Percentiles rank a stretch among this genome's conserved stretches.
Conservation (phyloP, 64 coral and sea anemone genomes). For the Stichodactyla mertensii region DNA sequence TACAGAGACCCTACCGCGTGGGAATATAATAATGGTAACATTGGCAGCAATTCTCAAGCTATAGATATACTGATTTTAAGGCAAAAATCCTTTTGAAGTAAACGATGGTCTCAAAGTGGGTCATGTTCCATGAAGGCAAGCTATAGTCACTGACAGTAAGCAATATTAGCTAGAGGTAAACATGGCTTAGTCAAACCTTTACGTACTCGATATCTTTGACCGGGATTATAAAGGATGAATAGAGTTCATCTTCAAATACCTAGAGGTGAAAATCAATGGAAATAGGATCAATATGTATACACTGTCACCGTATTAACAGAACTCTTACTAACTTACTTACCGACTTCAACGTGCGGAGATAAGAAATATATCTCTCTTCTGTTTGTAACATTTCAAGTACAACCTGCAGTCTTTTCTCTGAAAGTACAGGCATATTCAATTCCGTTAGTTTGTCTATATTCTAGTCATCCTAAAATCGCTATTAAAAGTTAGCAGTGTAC, state of each 20-base stretch:
- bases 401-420: slow-evolving; percentile 24
- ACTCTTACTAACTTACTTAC: neutral
- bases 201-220: slow-evolving; percentile 43
- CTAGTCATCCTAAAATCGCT: no score
- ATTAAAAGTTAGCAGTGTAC: no score
- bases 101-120: neutral
- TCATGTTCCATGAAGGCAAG: neutral
- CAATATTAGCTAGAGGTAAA: neutral
- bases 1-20: neutral
- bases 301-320: no score
- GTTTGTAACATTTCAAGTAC: slow-evolving; percentile 8
- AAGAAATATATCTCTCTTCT: slow-evolving; percentile 10
- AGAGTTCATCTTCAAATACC: slow-evolving; percentile 57
- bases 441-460: no score
- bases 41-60: neutral
- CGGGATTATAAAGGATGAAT: slow-evolving; percentile 26
- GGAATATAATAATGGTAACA: neutral
- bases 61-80: no score
- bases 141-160: neutral
- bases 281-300: neutral
- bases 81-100: neutral
- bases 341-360: neutral
- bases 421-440: neutral
- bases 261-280: neutral
- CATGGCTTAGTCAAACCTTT: neutral